phyloP scores from a whole-genome alignment of 2,113 vertebrate genomes.

The Gorsachius goisagi region DNA sequence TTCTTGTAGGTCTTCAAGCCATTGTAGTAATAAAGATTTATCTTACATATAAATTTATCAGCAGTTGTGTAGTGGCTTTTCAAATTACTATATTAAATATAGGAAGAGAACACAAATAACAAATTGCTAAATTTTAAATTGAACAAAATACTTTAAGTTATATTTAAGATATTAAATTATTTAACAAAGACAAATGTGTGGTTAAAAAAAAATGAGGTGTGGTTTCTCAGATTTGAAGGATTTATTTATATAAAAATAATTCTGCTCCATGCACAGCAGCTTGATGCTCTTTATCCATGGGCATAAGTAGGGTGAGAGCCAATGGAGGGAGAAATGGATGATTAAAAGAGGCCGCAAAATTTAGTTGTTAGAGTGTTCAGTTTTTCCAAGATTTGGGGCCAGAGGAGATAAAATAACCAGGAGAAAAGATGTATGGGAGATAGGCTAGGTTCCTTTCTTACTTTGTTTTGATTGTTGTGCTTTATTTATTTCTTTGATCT shows the following conservation, averaged over 20 bases:
- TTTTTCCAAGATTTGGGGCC: not conserved
- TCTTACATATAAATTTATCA: not conserved
- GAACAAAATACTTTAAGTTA: not conserved
- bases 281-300: not conserved
- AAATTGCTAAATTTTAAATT: not conserved
- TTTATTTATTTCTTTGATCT: conserved; percentile 2
- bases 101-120: not conserved
- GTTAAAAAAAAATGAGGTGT: not conserved
- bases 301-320: not conserved
- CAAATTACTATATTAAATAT: not conserved
- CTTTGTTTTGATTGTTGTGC: not conserved
- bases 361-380: not conserved
- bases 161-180: not conserved
- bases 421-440: accelerated
- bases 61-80: not conserved
- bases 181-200: not conserved
- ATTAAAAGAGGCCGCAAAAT: not conserved
- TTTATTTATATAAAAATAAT: not conserved
- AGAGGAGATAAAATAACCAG: not conserved
- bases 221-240: not conserved
- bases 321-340: not conserved
- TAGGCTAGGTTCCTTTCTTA: not conserved
- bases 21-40: not conserved
- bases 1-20: not conserved
- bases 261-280: not conserved